Base-by-base conservation (phyloP, 2,113 vertebrate species). In the Zosterops japonicus region DNA sequence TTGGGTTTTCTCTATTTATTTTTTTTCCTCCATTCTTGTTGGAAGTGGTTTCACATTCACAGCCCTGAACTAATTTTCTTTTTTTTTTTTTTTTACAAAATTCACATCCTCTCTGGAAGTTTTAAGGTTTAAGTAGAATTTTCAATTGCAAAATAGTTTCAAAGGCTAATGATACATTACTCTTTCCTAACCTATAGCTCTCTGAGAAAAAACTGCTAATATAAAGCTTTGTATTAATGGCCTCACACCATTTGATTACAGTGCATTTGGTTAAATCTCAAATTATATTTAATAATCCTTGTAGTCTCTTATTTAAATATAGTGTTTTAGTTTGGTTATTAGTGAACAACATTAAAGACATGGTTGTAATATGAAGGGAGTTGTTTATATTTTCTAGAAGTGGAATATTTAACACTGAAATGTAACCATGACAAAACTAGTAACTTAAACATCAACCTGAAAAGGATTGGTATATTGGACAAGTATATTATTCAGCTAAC, bases 21-120 rank as follows among this genome's bases (percentile, higher is more conserved):
- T 39, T 39, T 41, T 13, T 7, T 47, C 20, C 6, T 63, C 4
- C 7, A 56, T 47, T 87, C 50, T 93, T 96, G 78, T 94, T 95
- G 91, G 77, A 95, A 96, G 83, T 92, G 74, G 93, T 95, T 97
- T 96, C 61, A 0, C 9, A 14, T 84, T 92, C 57, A 64, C 1
- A 3, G 14, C 36, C 27, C 10, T 75, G 35, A 89, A 35, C 1
- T 72, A 52, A 33, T 64, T 91, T 89, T 77, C 11, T 1, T 31
- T 72, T 84, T 87, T 39, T 84, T 87, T 39, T 39, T 39, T 39
- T 39, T 39, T 39, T 46, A 39, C 7, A 41, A 41, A 89, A 81
- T 49, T 64, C 50, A 25, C 29, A 31, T 55, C 29, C 8, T 49
- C 6, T 86, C n/a, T 64, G n/a, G 5, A 11, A 64, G 39, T 87